phyloP scores from a whole-genome alignment of 2,888 invertebrate species.

The Cepaea hortensis region DNA sequence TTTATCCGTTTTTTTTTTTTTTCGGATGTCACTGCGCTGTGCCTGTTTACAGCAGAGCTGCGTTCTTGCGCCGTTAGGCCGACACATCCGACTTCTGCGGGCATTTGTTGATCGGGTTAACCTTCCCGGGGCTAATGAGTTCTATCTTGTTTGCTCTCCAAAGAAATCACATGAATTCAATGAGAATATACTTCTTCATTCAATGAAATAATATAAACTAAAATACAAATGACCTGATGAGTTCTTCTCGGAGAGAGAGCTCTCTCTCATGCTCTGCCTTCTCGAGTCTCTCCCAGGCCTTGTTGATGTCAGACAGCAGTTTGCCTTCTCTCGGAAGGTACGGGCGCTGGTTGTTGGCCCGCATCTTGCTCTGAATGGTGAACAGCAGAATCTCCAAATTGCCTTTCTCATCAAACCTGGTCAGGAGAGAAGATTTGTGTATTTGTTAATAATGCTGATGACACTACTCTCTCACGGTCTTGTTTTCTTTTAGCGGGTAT shows the following conservation, averaged over 20 bases:
- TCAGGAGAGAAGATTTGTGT: conserved; percentile 18
- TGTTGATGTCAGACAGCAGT: conserved; percentile 99
- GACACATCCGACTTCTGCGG: no score
- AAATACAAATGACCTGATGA: conserved; percentile 81
- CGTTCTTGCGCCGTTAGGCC: no score
- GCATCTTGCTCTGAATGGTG: conserved; percentile 97
- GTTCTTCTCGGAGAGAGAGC: conserved; percentile 95
- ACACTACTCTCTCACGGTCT: neutral
- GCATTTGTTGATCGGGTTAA: no score
- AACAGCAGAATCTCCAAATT: conserved; percentile 97
- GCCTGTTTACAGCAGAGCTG: no score
- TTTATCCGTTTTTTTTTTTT: no score
- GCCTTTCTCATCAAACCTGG: conserved; percentile 96
- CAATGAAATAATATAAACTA: no score
- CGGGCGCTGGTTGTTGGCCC: conserved; percentile 98
- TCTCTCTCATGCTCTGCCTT: conserved; percentile 99
- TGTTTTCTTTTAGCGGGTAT: no score
- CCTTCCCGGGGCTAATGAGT: no score
- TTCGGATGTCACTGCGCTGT: no score
- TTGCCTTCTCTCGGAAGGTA: conserved; percentile 96
- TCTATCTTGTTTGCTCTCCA: no score
- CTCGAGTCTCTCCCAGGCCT: conserved; percentile 98
- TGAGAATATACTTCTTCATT: no score
- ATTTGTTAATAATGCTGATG: neutral
- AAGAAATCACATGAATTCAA: no score